Percentiles rank a stretch among this genome's conserved stretches.
Evolutionary conservation across 1,140 invertebrate genomes (phyloP).

Genomic region (Colletes latitarsis): DNA sequence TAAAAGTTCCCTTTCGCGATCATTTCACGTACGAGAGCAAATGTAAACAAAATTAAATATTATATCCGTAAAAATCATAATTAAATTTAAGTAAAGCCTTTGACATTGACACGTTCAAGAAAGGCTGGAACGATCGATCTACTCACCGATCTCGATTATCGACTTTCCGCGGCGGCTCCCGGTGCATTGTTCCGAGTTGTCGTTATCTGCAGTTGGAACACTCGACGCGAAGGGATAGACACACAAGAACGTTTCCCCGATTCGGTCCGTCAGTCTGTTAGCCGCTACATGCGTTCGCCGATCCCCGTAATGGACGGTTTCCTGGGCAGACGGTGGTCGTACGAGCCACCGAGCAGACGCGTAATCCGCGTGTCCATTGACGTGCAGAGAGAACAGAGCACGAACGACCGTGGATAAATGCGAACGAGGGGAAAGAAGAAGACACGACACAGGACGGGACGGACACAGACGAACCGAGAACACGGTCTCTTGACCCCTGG

Average conservation of each 20-base stretch:
- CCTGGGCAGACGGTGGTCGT: slow-evolving; percentile 72
- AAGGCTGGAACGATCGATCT: too few relatives aligned
- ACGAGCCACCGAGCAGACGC: slow-evolving; percentile 58
- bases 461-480: not conserved
- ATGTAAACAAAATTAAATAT: too few relatives aligned
- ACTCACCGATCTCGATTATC: not conserved
- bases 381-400: slow-evolving; percentile 43
- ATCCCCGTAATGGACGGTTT: slow-evolving; percentile 76
- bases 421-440: not conserved
- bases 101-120: too few relatives aligned
- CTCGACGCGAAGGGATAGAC: not conserved
- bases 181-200: not conserved
- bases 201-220: not conserved
- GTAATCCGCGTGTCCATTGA: slow-evolving; percentile 55
- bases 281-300: slow-evolving; percentile 65
- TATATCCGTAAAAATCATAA: too few relatives aligned
- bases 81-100: too few relatives aligned
- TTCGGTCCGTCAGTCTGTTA: slow-evolving; percentile 37
- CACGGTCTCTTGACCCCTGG: slow-evolving; percentile 61
- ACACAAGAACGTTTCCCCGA: slow-evolving; percentile 16
- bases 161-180: not conserved
- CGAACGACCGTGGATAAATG: not conserved
- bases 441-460: not conserved
- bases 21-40: too few relatives aligned
- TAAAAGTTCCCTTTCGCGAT: too few relatives aligned